Percentiles rank a stretch among this genome's conserved stretches.
Conservation (phyloP, 2,113 vertebrate genomes). For the Neoarius graeffei region DNA sequence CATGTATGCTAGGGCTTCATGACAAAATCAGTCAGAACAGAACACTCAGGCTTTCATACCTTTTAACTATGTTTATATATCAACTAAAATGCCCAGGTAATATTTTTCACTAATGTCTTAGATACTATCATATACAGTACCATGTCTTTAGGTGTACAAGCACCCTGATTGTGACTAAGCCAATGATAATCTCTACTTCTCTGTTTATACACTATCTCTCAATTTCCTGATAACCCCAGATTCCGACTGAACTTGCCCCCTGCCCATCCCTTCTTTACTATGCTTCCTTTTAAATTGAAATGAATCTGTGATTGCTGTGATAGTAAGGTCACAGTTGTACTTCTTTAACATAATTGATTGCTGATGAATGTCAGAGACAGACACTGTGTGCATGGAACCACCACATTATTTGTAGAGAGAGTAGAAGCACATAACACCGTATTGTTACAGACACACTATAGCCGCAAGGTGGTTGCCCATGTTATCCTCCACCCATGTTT, state of each 20-base stretch:
- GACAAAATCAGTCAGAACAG: no score
- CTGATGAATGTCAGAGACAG: conserved; percentile 10
- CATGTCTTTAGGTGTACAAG: no score
- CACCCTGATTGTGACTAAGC: no score
- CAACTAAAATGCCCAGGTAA: no score
- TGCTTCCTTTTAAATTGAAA: conserved; percentile 34
- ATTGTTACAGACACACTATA: neutral
- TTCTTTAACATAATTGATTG: neutral
- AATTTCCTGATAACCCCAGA: conserved; percentile 10
- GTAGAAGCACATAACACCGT: neutral
- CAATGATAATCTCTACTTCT: neutral
- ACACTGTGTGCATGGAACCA: neutral
- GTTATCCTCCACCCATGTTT: neutral
- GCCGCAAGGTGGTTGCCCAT: neutral
- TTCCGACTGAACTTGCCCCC: conserved; percentile 7
- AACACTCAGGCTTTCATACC: no score
- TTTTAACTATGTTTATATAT: no score
- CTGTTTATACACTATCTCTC: neutral
- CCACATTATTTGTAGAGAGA: neutral
- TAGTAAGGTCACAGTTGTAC: no score
- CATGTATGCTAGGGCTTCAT: no score
- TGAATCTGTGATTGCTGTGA: conserved; percentile 26
- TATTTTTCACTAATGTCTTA: no score
- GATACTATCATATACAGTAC: no score
- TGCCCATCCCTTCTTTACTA: neutral